phyloP scores from a whole-genome alignment of 2,888 invertebrate genomes.

The Drosophila seclusa region DNA sequence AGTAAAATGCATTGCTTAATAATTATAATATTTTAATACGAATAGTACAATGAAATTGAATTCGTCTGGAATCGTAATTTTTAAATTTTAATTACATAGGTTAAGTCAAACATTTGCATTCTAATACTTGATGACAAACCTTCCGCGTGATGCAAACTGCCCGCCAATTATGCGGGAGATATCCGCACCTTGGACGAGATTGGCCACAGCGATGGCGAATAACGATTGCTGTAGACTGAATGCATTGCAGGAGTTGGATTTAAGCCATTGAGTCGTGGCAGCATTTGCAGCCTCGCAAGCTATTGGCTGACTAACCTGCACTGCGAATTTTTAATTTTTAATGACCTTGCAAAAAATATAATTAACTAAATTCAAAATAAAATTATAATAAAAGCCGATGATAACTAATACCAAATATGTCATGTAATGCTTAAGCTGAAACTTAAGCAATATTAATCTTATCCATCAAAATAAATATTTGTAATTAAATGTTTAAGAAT shows the following conservation, averaged over 20 bases:
- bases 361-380: neutral
- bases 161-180: neutral
- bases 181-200: neutral
- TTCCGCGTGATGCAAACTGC: neutral
- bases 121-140: neutral
- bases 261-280: neutral
- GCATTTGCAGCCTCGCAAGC: neutral
- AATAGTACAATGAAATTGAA: neutral
- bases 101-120: neutral
- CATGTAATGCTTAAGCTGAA: neutral
- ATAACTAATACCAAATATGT: neutral
- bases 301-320: neutral
- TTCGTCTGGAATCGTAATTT: neutral
- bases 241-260: neutral
- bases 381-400: neutral
- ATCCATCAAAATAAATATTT: neutral
- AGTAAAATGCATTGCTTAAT: neutral
- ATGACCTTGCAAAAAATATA: neutral
- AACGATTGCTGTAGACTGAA: neutral
- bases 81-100: neutral
- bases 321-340: neutral
- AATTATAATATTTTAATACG: neutral
- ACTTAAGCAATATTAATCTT: neutral
- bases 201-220: neutral
- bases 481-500: neutral